A percentile compares a stretch with the other conserved stretches of the same genome.
These are phyloP conservation scores for Caenorhabditis briggsae DNA, from an alignment of 1,140 invertebrate genomes.

Conservation along the genomic window DNA sequence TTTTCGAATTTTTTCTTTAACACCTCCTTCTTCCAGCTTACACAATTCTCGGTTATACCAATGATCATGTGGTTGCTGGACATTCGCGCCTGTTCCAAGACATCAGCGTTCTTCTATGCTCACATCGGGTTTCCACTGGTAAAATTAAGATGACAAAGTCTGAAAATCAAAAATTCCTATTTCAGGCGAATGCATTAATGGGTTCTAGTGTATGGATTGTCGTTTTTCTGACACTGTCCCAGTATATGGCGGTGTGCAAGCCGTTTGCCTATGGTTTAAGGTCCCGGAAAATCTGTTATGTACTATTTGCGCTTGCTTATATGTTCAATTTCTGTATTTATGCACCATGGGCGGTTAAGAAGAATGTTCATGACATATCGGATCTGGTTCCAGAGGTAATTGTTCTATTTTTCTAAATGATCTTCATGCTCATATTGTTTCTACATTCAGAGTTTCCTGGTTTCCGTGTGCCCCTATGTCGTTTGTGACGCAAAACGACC, in stretches of 20 bases:
- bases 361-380: conserved; percentile 68
- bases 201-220: conserved; percentile 77
- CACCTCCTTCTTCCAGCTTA: conserved; percentile 68
- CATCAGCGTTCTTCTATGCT: conserved; percentile 76
- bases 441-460: conserved; percentile 21
- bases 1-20: neutral
- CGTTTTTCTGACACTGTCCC: conserved; percentile 75
- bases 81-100: conserved; percentile 71
- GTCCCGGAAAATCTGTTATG: conserved; percentile 67
- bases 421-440: neutral
- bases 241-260: conserved; percentile 75
- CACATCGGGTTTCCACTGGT: conserved; percentile 77
- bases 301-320: conserved; percentile 73
- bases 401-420: neutral
- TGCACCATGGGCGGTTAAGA: conserved; percentile 77
- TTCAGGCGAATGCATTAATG: conserved; percentile 77
- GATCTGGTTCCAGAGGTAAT: conserved; percentile 64
- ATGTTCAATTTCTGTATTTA: conserved; percentile 76
- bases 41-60: conserved; percentile 77
- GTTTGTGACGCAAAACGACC: conserved; percentile 59
- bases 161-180: conserved; percentile 18
- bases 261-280: conserved; percentile 67
- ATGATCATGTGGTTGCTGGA: conserved; percentile 77
- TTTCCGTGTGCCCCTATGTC: conserved; percentile 57
- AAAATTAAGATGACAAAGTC: neutral